These are phyloP conservation scores for Porites australiensis DNA, from an alignment of 64 coral and sea anemone genomes.

Conservation along the genomic window DNA sequence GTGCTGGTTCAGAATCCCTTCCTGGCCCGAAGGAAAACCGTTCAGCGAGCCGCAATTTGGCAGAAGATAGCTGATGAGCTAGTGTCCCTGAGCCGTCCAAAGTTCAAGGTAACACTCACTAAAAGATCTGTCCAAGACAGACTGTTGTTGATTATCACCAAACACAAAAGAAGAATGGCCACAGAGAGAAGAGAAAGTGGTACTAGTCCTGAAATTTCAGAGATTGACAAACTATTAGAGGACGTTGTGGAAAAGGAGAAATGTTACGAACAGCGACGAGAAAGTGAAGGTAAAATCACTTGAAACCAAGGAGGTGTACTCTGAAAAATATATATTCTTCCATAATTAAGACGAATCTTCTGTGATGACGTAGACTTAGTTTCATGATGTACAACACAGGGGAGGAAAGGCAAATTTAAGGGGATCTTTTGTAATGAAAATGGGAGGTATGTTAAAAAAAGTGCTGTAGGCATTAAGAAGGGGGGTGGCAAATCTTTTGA, in stretches of 20 bases:
- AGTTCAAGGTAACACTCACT: not conserved
- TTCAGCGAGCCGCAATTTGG: not conserved
- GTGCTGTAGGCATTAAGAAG: no score
- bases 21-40: not conserved
- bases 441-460: no score
- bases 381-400: no score
- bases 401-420: no score
- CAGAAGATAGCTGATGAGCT: not conserved
- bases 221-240: not conserved
- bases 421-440: no score
- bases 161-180: not conserved
- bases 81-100: not conserved
- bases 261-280: no score
- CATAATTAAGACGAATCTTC: no score
- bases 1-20: not conserved
- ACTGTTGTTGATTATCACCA: not conserved
- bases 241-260: not conserved
- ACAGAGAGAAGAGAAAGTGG: not conserved
- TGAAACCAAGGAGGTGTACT: no score
- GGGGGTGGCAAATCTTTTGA: no score
- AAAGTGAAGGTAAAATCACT: no score
- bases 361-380: no score
- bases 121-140: constrained; percentile 1
- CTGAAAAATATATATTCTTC: no score
- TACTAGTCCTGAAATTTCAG: not conserved